A percentile compares a stretch with the other conserved stretches of the same genome.
Evolutionary conservation across 2,797 vertebrate species (phyloP).

Genomic region (Rousettus madagascariensis): DNA sequence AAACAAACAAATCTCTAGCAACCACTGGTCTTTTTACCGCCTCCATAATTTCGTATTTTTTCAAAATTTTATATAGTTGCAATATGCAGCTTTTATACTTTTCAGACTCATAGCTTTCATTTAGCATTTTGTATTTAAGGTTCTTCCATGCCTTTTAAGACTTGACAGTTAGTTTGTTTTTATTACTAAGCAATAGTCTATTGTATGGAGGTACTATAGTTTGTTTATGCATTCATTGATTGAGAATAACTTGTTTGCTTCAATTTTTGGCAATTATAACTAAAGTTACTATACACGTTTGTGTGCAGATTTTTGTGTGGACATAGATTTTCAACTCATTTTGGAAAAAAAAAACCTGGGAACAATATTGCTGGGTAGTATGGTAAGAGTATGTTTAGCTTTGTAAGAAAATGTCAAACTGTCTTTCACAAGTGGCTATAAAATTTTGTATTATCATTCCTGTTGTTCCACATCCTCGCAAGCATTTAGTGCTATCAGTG

Average conservation of each 20-base stretch:
- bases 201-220: neutral
- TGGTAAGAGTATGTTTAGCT: neutral
- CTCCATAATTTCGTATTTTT: neutral
- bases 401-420: neutral
- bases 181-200: neutral
- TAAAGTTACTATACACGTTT: too few species aligned
- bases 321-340: neutral
- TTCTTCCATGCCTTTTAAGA: neutral
- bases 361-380: neutral
- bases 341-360: neutral
- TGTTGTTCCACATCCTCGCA: neutral
- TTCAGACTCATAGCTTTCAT: neutral
- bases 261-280: too few species aligned
- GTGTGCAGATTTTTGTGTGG: neutral
- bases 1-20: neutral
- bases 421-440: neutral
- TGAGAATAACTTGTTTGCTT: too few species aligned
- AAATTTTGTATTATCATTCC: neutral
- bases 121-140: neutral
- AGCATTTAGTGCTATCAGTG: neutral
- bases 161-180: neutral
- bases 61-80: neutral
- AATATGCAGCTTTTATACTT: neutral
- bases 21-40: neutral
- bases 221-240: too few species aligned